Conservation (phyloP, 1,140 invertebrate species). For the Araneus ventricosus region DNA sequence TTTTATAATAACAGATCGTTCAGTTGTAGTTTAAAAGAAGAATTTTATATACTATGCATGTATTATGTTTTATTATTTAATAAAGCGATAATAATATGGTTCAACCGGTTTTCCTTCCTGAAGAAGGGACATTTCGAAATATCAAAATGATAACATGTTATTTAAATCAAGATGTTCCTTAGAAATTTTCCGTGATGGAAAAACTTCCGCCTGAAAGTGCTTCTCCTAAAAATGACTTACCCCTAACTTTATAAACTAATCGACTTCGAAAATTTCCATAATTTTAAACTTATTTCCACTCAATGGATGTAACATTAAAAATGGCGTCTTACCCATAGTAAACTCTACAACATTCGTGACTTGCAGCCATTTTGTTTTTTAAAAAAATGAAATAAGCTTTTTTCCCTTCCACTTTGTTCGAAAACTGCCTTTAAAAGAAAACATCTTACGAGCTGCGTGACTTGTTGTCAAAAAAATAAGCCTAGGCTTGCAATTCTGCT, state of each 20-base stretch:
- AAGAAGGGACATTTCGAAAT: too few relatives aligned
- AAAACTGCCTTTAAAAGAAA: slow-evolving; percentile 24
- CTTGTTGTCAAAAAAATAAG: slow-evolving; percentile 28
- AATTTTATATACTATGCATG: too few relatives aligned
- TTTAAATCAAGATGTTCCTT: too few relatives aligned
- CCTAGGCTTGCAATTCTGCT: background rate
- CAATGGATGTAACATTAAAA: background rate
- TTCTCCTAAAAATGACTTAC: too few relatives aligned
- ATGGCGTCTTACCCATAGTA: background rate
- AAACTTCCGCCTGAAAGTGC: too few relatives aligned
- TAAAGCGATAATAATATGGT: too few relatives aligned
- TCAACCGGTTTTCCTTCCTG: too few relatives aligned
- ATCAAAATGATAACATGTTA: too few relatives aligned
- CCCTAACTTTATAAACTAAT: background rate
- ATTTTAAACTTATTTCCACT: slow-evolving; percentile 35
- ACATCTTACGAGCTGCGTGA: slow-evolving; percentile 47
- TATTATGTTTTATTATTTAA: too few relatives aligned
- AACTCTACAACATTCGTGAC: slow-evolving; percentile 2
- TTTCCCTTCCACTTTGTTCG: background rate
- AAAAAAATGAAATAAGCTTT: background rate
- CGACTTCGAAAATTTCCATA: slow-evolving; percentile 41
- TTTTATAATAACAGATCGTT: too few relatives aligned
- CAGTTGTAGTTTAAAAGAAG: too few relatives aligned
- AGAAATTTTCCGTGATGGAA: too few relatives aligned
- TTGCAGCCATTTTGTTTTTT: background rate